These are phyloP conservation scores for Ceratoteleas bidentatus DNA, from an alignment of 1,140 invertebrate genomes.

Conservation along the genomic window DNA sequence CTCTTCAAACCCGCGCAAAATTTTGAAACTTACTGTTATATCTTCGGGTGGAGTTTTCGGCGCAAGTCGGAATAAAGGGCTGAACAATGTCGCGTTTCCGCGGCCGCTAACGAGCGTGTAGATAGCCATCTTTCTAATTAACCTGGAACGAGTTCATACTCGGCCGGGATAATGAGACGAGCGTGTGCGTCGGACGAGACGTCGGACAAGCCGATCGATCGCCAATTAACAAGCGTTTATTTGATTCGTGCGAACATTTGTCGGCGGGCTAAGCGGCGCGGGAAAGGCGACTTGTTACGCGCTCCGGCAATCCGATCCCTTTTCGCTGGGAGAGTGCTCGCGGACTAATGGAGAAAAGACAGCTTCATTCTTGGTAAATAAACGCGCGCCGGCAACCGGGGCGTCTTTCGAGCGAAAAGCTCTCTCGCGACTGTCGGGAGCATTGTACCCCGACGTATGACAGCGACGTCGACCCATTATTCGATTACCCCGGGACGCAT, in stretches of 20 bases:
- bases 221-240: constrained; percentile 45
- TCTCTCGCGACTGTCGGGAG: constrained; percentile 14
- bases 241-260: constrained; percentile 49
- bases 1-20: too few species aligned
- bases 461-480: constrained; percentile 38
- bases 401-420: constrained; percentile 18
- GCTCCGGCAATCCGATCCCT: constrained; percentile 18
- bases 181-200: constrained; percentile 50
- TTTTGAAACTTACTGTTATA: too few species aligned
- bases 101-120: constrained; percentile 35
- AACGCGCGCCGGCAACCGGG: constrained; percentile 10
- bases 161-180: constrained; percentile 56
- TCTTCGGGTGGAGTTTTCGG: too few species aligned
- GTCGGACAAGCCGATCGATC: constrained; percentile 50
- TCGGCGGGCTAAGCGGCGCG: constrained; percentile 3
- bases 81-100: constrained; percentile 30
- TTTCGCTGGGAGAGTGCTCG: constrained; percentile 12
- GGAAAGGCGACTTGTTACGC: neutral
- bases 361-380: constrained; percentile 37
- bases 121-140: constrained; percentile 65
- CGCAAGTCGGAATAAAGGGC: too few species aligned
- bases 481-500: constrained; percentile 67
- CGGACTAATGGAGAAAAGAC: constrained; percentile 29
- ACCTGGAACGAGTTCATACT: constrained; percentile 52
- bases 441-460: constrained; percentile 31